These are phyloP conservation scores for Perdita meconis DNA, from an alignment of 2,888 invertebrate genomes.

Conservation along the genomic window DNA sequence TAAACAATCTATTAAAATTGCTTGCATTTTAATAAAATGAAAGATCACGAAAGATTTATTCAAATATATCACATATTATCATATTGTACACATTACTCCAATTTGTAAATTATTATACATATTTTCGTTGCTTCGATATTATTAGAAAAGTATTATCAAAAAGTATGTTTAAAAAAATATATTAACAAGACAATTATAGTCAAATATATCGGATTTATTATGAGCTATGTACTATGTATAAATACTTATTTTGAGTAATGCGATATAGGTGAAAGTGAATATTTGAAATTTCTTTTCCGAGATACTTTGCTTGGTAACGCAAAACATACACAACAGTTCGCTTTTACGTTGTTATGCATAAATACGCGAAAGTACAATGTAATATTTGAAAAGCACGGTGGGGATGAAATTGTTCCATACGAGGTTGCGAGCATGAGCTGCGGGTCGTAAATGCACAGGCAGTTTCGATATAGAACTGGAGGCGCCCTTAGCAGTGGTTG, in stretches of 20 bases:
- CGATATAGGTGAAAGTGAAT: not conserved
- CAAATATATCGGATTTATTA: too few species aligned
- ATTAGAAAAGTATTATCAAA: not conserved
- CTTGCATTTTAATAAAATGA: not conserved
- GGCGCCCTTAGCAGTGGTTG: conserved; percentile 57
- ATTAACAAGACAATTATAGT: not conserved
- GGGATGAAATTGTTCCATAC: conserved; percentile 23
- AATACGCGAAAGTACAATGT: not conserved
- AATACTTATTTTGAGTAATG: not conserved
- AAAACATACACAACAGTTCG: not conserved
- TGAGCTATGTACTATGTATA: not conserved
- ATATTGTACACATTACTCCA: not conserved
- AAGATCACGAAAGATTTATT: not conserved
- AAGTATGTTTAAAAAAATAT: not conserved
- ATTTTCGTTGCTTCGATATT: not conserved
- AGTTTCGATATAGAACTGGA: conserved; percentile 65
- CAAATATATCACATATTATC: not conserved
- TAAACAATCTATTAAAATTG: conserved; percentile 1
- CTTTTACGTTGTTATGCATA: not conserved
- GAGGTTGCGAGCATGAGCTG: conserved; percentile 60
- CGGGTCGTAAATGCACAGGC: conserved; percentile 63
- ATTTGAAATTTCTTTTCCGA: not conserved
- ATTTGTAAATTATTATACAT: not conserved
- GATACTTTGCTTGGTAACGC: not conserved
- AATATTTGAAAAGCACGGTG: conserved; percentile 20